Base-by-base conservation (phyloP, 2,888 invertebrate genomes). In the Trissonchulus sp. region DNA sequence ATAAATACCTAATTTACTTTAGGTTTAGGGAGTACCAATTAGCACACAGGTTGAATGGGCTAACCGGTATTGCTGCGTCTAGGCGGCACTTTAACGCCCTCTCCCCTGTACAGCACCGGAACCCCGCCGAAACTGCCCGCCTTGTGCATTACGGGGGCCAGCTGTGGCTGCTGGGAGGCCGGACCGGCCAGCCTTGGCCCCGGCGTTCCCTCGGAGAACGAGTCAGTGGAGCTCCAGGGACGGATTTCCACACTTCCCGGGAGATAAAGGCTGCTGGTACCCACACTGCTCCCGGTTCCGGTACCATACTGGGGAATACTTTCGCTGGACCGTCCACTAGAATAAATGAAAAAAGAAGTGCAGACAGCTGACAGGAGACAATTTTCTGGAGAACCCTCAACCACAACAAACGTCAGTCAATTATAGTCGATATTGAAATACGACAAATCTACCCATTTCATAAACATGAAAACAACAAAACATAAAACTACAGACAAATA, bases 91-190 rank as follows among this genome's bases (percentile, higher is more conserved):
- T 23, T 68, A 2, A 37, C 60, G 1, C 73, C 68, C 28, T 28
- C 33, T 28, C 73, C 63, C 23, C 76, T 2, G 36, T 76, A 76
- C 28, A 73, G 30, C 28, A 33, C 34, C n/a, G 73, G 73, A 48
- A 76, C 37, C 1, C 76, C 76, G n/a, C 76, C 76, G 30, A 76
- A 76, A 23, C 68, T 68, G 62, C 74, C 68, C 60, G 76, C 76
- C 63, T 76, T 76, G 3, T 76, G 76, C 74, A 74, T 65, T n/a
- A n/a, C n/a, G n/a, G n/a, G n/a, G 31, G 35, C 33, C 23, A 28
- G 37, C n/a, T 72, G 23, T 15, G 28, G 73, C 2, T 62, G 73
- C 3, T 8, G 38, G 15, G 2, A 63, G 8, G 36, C 30, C 2
- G 30, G n/a, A 2, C 35, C 60, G 48, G 48, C 48, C 8, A 48